Conservation (phyloP, 2,797 vertebrate genomes). For the Cephalopachus bancanus region DNA sequence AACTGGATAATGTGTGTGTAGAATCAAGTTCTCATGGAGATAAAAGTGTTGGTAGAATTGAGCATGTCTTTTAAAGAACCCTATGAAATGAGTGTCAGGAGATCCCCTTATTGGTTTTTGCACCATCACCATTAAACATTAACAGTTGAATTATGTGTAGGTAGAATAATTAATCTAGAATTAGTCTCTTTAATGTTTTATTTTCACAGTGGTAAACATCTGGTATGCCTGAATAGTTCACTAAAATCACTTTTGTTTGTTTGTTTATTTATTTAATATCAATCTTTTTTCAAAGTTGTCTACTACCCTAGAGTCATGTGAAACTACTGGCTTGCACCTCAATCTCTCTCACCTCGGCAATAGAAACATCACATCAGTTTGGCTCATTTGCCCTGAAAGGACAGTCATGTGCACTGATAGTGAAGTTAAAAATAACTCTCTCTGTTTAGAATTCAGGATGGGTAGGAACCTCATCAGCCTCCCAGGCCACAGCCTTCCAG, state of each 20-base stretch:
- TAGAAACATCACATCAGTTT: conserved; percentile 25
- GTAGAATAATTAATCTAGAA: not conserved
- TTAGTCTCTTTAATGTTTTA: not conserved
- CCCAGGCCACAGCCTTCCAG: conserved; percentile 38
- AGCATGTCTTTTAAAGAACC: not conserved
- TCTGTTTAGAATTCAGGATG: conserved; percentile 64
- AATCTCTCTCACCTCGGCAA: not conserved
- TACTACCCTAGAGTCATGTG: not conserved
- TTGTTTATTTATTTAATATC: not conserved
- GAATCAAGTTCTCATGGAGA: conserved; percentile 37
- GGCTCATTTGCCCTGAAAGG: conserved; percentile 28
- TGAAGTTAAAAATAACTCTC: conserved; percentile 75
- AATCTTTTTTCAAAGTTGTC: not conserved
- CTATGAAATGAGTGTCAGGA: conserved; percentile 12
- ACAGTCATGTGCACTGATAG: conserved; percentile 62
- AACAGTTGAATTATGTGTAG: not conserved
- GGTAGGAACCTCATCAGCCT: conserved; percentile 43
- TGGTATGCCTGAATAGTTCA: not conserved
- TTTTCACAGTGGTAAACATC: not conserved
- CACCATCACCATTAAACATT: not conserved
- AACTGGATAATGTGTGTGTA: conserved; percentile 49
- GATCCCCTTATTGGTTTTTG: not conserved
- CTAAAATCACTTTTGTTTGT: not conserved
- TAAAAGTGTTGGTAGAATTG: conserved; percentile 29
- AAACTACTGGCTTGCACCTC: not conserved